A percentile compares a stretch with the other conserved stretches of the same genome.
Evolutionary conservation across 1,140 invertebrate genomes (phyloP).

Genomic region (Condylostylus longicornis): DNA sequence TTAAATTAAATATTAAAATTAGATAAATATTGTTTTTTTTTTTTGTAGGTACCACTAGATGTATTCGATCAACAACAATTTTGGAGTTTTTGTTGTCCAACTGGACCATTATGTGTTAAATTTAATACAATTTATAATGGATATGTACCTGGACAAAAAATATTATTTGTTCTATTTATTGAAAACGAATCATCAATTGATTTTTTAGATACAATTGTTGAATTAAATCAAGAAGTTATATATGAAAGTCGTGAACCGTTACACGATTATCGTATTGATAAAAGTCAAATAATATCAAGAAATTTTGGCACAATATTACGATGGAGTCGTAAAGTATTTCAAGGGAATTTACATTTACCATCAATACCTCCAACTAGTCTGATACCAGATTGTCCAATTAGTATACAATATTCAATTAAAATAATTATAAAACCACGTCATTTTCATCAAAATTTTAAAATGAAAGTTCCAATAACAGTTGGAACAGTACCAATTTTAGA

Average conservation of each 20-base stretch:
- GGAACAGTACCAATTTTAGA: slow-evolving; percentile 40
- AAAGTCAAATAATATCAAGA: slow-evolving; percentile 38
- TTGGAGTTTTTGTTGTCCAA: slow-evolving; percentile 30
- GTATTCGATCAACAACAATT: slow-evolving; percentile 37
- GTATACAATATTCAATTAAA: slow-evolving; percentile 50
- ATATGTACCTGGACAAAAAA: slow-evolving; percentile 29
- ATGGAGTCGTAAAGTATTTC: slow-evolving; percentile 27
- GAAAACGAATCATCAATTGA: slow-evolving; percentile 36
- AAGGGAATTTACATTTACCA: slow-evolving; percentile 41
- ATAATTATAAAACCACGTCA: slow-evolving; percentile 35
- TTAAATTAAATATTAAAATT: background rate
- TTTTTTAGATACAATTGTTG: slow-evolving; percentile 36
- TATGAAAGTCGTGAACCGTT: slow-evolving; percentile 37
- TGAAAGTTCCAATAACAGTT: slow-evolving; percentile 37
- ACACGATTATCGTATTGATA: slow-evolving; percentile 40
- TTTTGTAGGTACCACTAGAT: slow-evolving; percentile 37
- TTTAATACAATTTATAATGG: slow-evolving; percentile 30
- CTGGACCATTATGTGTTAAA: slow-evolving; percentile 26
- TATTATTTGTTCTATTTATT: slow-evolving; percentile 26
- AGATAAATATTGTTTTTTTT: slow-evolving; percentile 15
- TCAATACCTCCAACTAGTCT: slow-evolving; percentile 56
- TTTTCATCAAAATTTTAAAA: slow-evolving; percentile 37
- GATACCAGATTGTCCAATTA: slow-evolving; percentile 50
- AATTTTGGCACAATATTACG: slow-evolving; percentile 39
- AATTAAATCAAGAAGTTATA: slow-evolving; percentile 34